Evolutionary conservation across 2,797 vertebrate genomes (phyloP).

Genomic region (Tragelaphus oryx): DNA sequence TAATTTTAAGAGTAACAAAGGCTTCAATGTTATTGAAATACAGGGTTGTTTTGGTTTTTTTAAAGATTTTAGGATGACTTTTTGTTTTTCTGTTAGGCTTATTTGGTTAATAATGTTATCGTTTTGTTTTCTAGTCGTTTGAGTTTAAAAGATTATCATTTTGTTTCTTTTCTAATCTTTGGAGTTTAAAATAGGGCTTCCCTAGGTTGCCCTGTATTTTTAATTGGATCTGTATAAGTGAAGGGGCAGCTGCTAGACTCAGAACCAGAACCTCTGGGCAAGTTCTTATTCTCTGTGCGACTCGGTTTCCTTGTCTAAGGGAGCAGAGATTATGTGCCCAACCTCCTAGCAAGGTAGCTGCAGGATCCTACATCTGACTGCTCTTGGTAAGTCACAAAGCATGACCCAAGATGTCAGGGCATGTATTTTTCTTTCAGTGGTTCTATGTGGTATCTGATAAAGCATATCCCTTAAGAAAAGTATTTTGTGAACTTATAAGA

Average conservation of each 20-base stretch:
- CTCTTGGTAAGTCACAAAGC: neutral
- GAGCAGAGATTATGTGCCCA: neutral
- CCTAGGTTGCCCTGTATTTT: neutral
- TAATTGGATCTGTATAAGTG: neutral
- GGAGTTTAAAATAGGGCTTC: neutral
- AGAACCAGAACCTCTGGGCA: neutral
- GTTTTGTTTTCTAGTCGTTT: neutral
- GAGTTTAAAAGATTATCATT: neutral
- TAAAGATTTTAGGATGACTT: neutral
- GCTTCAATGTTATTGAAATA: neutral
- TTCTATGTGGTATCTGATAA: neutral
- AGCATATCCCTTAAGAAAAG: neutral
- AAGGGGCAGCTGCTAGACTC: neutral
- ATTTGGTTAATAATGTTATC: neutral
- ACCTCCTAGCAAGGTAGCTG: too few species aligned
- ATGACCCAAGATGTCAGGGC: neutral
- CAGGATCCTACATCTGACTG: neutral
- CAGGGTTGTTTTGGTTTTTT: neutral
- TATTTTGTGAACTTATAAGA: neutral
- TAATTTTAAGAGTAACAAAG: neutral
- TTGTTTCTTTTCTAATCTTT: conserved; percentile 17
- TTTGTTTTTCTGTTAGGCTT: neutral
- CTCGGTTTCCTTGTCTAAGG: neutral
- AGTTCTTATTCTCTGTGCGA: neutral
- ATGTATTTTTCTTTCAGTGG: neutral